These are phyloP conservation scores for Lycaon pictus DNA, from an alignment of 2,113 vertebrate genomes.

Conservation along the genomic window DNA sequence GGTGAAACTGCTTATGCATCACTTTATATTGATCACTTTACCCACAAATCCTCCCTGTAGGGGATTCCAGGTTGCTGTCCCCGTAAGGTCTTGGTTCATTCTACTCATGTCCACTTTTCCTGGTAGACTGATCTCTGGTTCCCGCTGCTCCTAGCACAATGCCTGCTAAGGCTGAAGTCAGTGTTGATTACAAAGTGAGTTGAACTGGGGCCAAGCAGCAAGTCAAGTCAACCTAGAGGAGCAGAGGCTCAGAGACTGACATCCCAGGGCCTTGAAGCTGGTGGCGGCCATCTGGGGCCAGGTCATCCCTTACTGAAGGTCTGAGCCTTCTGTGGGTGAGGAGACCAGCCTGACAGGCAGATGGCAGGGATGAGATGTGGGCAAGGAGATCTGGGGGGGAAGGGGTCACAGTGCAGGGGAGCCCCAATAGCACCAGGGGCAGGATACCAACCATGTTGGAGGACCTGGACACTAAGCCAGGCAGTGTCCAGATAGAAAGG, in stretches of 20 bases:
- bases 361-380: background rate
- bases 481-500: background rate
- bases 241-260: background rate
- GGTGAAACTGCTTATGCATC: too few relatives aligned
- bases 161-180: background rate
- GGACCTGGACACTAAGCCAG: background rate
- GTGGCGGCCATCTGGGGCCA: background rate
- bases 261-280: background rate
- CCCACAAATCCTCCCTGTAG: background rate
- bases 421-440: fast-evolving
- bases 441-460: background rate
- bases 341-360: background rate
- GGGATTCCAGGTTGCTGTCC: background rate
- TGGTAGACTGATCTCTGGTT: too few relatives aligned
- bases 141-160: background rate
- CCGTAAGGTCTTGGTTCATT: background rate
- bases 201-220: background rate
- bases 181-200: background rate
- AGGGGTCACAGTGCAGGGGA: fast-evolving
- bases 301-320: background rate
- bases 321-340: background rate
- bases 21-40: background rate
- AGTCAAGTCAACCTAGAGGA: background rate
- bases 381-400: background rate
- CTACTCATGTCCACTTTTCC: background rate